Percentiles rank a stretch among this genome's conserved stretches.
Evolutionary conservation across 2,113 vertebrate species (phyloP).

Genomic region (Tetrax tetrax): DNA sequence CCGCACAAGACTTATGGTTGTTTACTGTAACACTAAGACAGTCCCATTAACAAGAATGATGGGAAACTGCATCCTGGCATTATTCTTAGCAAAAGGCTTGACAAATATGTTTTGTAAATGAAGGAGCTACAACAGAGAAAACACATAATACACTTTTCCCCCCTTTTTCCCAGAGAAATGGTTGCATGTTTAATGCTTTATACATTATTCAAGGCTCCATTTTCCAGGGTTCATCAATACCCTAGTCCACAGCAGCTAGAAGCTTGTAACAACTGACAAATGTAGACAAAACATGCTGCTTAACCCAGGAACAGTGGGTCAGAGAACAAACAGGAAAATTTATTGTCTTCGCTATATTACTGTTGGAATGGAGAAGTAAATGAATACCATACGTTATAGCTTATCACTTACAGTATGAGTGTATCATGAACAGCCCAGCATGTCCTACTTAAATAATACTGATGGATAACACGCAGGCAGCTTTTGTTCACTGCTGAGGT

Average conservation of each 20-base stretch:
- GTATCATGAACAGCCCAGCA: conserved; percentile 58
- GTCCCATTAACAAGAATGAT: conserved; percentile 87
- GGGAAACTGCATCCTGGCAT: conserved; percentile 78
- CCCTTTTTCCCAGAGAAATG: conserved; percentile 54
- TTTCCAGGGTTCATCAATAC: conserved; percentile 77
- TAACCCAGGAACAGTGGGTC: conserved; percentile 79
- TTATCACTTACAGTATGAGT: conserved; percentile 71
- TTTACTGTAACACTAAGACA: conserved; percentile 85
- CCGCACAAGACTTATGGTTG: conserved; percentile 82
- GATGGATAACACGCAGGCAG: conserved; percentile 66
- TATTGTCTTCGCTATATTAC: conserved; percentile 77
- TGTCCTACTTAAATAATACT: conserved; percentile 69
- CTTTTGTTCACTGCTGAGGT: conserved; percentile 68
- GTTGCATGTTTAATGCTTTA: conserved; percentile 77
- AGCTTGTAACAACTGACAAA: conserved; percentile 80
- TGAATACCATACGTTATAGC: conserved; percentile 73
- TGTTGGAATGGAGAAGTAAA: conserved; percentile 69
- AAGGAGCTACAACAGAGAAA: conserved; percentile 81
- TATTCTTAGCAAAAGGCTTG: conserved; percentile 85
- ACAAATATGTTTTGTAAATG: conserved; percentile 87
- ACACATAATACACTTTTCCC: conserved; percentile 69
- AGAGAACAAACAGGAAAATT: conserved; percentile 80
- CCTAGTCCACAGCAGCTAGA: conserved; percentile 70
- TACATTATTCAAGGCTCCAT: conserved; percentile 80
- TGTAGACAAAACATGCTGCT: conserved; percentile 79